Evolutionary conservation across 2,113 vertebrate genomes (phyloP), one percentile per base, ranked within the genome.

Genomic region (Silurus meridionalis): DNA sequence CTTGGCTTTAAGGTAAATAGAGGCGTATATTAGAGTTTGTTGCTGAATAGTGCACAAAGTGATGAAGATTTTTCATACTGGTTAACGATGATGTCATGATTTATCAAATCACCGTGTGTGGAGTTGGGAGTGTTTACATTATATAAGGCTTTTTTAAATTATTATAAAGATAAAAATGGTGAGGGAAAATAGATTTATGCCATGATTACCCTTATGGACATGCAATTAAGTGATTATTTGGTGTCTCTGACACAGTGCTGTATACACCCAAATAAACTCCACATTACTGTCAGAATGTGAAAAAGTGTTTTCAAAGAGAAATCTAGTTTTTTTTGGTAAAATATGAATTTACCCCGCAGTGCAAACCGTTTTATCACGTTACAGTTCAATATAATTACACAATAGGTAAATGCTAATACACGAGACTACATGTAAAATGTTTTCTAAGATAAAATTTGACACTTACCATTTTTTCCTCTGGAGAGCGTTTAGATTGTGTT

Each of bases 401-500:
- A 37, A 37, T 37, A 37, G 37, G 37, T 37, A 37, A 37, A 37
- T 37, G 37, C 37, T 37, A 37, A 37, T 37, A 58, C 0, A 58
- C 5, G 15, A 15, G 15, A 58, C 11, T 58, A 58, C 2, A 58
- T 58, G 14, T 58, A 3, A 2, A 71, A 15, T 46, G 8, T 48
- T 21, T n/a, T 14, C 11, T 37, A 28, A 67, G 10, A 28, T 67
- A 11, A 74, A 74, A 50, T 80, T 4, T 11, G 48, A 19, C 4
- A 80, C 84, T 85, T 50, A 85, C 84, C 84, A 85, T 85, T 23
- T 15, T 85, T 14, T 71, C 13, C 53, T 85, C 10, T 58, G 5
- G 13, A 37, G 37, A 37, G 37, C 37, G 37, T 37, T 37, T 37
- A 37, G 37, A 37, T 25, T 19, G 25, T 60, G 17, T 79, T 14